Evolutionary conservation across 2,888 invertebrate genomes (phyloP), one percentile per base, ranked within the genome.

Genomic region (Stegana nigrithorax): DNA sequence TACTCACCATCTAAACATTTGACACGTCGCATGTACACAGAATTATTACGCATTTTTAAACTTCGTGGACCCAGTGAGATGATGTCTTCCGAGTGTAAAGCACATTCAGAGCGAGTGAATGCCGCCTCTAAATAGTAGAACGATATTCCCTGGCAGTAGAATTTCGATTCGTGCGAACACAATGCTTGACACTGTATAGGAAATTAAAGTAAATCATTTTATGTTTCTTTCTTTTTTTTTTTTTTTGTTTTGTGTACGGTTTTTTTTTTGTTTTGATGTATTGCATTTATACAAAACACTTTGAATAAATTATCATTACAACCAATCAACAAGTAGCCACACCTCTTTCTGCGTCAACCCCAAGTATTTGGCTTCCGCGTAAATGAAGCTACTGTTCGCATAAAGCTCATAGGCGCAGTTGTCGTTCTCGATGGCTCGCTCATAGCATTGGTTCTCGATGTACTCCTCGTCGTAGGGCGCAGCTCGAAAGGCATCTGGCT

Each of bases 11-110:
- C 93, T 29, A 95, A 88, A 81, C 95, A 96, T 66, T 91, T 91
- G 51, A 94, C 93, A 70, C 92, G 89, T 72, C 95, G 91, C 79
- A 91, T 92, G 83, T 94, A 95, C 39, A 89, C 88, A 7, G 91
- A 91, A 27, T 88, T 88, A 0, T 88, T 82, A 26, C 87, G 86
- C 36, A 88, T 82, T 27, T 89, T 84, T 63, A 94, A 84, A 55
- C 91, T 87, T 85, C 91, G 90, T 1, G 93, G 92, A 62, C 94
- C 93, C 53, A 91, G 88, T n/a, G 92, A 90, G 71, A 92, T 89
- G 59, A 92, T 90, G 82, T 95, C 94, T 84, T 94, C 94, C 64
- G 93, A 92, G 85, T 94, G 94, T 51, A 95, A 86, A 67, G 90
- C 88, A 75, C 94, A 94, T 65, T 87, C 73, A 44, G 84, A 82